Conservation (phyloP, 2,888 invertebrate species). For the Oscheius sp. region DNA sequence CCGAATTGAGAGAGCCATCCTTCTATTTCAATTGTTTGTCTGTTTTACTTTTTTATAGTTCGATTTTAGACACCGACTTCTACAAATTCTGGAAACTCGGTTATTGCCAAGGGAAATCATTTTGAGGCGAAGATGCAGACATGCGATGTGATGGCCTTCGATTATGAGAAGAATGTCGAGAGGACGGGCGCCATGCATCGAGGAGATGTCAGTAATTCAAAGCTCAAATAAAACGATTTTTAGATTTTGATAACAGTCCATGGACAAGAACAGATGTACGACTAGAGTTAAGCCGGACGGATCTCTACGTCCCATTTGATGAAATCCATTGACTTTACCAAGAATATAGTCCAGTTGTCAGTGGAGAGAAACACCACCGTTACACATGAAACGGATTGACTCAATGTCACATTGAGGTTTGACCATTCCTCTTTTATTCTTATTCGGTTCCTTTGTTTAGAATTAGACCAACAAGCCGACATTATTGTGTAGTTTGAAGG, state of each 20-base stretch:
- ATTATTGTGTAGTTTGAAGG: constrained; percentile 24
- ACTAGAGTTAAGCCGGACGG: constrained; percentile 63
- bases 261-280: constrained; percentile 40
- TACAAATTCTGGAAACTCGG: too few species aligned
- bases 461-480: constrained; percentile 26
- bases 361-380: constrained; percentile 3
- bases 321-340: constrained; percentile 56
- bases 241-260: constrained; percentile 44
- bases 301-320: constrained; percentile 67
- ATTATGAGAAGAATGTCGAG: constrained; percentile 52
- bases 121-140: constrained; percentile 4
- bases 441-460: constrained; percentile 9
- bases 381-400: constrained; percentile 22
- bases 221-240: not conserved
- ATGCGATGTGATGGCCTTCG: constrained; percentile 54
- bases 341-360: constrained; percentile 31
- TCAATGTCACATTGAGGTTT: constrained; percentile 3
- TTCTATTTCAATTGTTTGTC: not conserved
- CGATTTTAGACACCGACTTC: constrained; percentile 6
- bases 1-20: constrained; percentile 8
- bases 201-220: constrained; percentile 19
- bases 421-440: too few species aligned
- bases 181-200: constrained; percentile 17
- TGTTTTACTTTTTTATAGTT: not conserved
- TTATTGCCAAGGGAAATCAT: too few species aligned